phyloP scores from a whole-genome alignment of 1,140 invertebrate species.

The Chironomus striatipennis region DNA sequence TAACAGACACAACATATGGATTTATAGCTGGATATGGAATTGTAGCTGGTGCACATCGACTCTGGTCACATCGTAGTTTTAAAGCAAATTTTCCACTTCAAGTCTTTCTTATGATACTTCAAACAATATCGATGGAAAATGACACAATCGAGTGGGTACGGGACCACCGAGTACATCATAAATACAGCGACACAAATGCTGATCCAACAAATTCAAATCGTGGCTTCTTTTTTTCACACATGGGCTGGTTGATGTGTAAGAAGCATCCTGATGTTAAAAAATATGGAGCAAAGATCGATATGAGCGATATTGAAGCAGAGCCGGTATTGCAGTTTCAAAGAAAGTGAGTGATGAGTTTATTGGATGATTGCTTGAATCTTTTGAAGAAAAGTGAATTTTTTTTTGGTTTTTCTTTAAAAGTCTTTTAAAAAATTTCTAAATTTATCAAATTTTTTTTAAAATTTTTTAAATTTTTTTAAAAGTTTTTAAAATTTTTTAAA shows the following conservation, averaged over 20 bases:
- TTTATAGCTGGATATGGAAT: slow-evolving; percentile 65
- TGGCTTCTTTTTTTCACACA: slow-evolving; percentile 59
- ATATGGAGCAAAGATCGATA: slow-evolving; percentile 47
- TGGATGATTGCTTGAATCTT: too few relatives aligned
- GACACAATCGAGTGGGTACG: slow-evolving; percentile 47
- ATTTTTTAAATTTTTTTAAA: too few relatives aligned
- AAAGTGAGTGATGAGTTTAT: slow-evolving; percentile 40
- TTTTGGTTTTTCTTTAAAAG: too few relatives aligned
- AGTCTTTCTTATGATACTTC: slow-evolving; percentile 44
- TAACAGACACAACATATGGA: background rate
- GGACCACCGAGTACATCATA: slow-evolving; percentile 57
- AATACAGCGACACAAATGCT: slow-evolving; percentile 54
- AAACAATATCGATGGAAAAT: slow-evolving; percentile 46
- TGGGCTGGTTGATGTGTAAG: slow-evolving; percentile 54
- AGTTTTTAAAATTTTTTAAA: too few relatives aligned
- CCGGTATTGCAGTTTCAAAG: slow-evolving; percentile 63
- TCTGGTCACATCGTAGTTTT: slow-evolving; percentile 84
- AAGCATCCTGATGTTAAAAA: slow-evolving; percentile 55
- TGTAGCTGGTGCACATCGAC: slow-evolving; percentile 79
- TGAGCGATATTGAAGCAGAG: slow-evolving; percentile 60
- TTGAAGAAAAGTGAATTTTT: too few relatives aligned
- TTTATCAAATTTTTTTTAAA: too few relatives aligned
- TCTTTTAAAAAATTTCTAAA: too few relatives aligned
- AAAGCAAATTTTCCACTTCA: slow-evolving; percentile 69
- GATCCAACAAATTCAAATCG: slow-evolving; percentile 56